Base-by-base conservation (phyloP, 1,140 invertebrate genomes). In the Drosophila eugracilis region DNA sequence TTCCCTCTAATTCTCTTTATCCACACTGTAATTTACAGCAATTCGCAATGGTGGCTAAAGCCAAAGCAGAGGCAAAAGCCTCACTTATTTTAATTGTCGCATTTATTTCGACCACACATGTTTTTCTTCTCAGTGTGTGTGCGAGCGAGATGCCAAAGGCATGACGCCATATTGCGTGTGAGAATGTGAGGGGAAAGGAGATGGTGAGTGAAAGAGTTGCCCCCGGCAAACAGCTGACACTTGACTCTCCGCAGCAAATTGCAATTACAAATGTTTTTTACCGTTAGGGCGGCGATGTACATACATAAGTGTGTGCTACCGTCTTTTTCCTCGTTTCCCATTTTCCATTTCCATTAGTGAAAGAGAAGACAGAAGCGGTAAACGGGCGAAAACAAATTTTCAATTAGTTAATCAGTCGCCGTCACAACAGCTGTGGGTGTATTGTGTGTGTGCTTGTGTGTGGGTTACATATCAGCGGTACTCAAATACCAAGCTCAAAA, bases 81-180 rank as follows among this genome's bases (percentile, higher is more conserved):
- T 28, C 50, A 63, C 63, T 81, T 83, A 74, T 58, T 78, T 81
- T 67, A 81, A 81, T 83, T 81, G 78, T 73, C 42, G 69, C 73
- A 70, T 83, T 54, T 52, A 62, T 70, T 75, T 50, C 70, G 50
- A 52, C 63, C 63, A 34, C 36, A 49, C 19, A 36, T 34, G 26
- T 0, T 17, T 42, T 41, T 63, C 32, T 30, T 49, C 47, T 36
- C 32, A 60, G 62, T 62, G 52, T 59, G 37, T 26, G 37, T 26
- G 54, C 36, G 47, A 49, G 70, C 19, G 54, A 44, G 55, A 79
- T 79, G 58, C 63, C 78, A 63, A 55, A 69, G 62, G 48, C 42
- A 78, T 81, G 78, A 81, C 78, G 74, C 78, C 78, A 81, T 81
- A 70, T 83, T 81, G 73, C 78, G 73, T 69, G 78, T 36, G 37